phyloP scores from a whole-genome alignment of 2,888 invertebrate genomes.

The Nesidiocoris tenuis region DNA sequence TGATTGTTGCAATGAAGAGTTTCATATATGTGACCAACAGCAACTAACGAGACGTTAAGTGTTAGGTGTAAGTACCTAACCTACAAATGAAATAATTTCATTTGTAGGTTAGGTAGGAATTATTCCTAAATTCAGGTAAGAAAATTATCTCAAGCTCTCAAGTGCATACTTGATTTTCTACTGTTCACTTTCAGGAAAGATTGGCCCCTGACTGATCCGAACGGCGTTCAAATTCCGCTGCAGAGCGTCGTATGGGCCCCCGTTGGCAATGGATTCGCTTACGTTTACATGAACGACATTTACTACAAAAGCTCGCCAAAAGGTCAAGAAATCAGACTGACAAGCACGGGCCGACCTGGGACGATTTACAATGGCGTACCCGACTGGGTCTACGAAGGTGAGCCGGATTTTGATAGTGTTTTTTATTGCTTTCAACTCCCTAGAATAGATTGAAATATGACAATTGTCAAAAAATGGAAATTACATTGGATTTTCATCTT shows the following conservation, averaged over 20 bases:
- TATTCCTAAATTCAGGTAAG: no score
- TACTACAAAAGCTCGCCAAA: constrained; percentile 65
- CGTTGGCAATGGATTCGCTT: constrained; percentile 67
- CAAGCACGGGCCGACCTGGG: constrained; percentile 62
- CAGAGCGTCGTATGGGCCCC: constrained; percentile 80
- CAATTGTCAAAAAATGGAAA: no score
- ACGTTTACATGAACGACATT: constrained; percentile 73
- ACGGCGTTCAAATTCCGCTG: constrained; percentile 53
- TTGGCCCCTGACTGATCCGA: constrained; percentile 45
- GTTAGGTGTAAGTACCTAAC: no score
- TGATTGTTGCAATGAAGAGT: no score
- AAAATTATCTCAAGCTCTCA: no score
- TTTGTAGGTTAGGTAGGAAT: no score
- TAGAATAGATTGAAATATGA: neutral
- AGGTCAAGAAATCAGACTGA: constrained; percentile 60
- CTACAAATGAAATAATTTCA: no score
- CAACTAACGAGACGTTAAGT: no score
- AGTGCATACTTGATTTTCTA: no score
- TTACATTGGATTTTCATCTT: no score
- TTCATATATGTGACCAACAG: no score
- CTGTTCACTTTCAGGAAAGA: constrained; percentile 47
- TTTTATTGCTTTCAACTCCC: neutral
- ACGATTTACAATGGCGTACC: constrained; percentile 81
- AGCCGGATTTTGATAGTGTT: neutral
- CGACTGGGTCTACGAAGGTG: constrained; percentile 95